These are phyloP conservation scores for Muscidifurax raptorellus DNA, from an alignment of 1,140 invertebrate species.

Conservation along the genomic window DNA sequence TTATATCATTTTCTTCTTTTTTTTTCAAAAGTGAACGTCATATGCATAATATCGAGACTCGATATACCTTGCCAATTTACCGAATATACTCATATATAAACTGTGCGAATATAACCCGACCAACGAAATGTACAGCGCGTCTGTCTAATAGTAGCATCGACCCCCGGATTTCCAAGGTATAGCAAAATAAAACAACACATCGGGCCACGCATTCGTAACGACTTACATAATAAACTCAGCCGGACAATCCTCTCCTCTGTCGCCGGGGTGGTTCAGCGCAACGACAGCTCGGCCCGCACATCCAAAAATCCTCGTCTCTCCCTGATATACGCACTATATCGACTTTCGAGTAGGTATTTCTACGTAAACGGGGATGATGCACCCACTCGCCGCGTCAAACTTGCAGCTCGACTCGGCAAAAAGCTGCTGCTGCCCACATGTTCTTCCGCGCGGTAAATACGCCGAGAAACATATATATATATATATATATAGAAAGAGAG, in stretches of 20 bases:
- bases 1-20: background rate
- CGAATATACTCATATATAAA: too few relatives aligned
- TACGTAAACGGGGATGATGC: background rate
- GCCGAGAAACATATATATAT: background rate
- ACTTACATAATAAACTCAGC: background rate
- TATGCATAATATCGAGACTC: background rate
- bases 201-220: background rate
- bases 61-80: too few relatives aligned
- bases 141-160: background rate
- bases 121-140: too few relatives aligned
- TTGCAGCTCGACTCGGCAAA: background rate
- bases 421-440: background rate
- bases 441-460: background rate
- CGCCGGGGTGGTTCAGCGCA: too few relatives aligned
- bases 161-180: background rate
- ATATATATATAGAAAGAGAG: background rate
- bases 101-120: too few relatives aligned
- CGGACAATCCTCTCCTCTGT: too few relatives aligned
- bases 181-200: background rate
- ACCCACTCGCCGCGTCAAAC: background rate
- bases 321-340: too few relatives aligned
- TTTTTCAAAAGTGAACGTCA: too few relatives aligned
- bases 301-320: too few relatives aligned
- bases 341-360: too few relatives aligned
- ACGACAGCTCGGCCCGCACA: too few relatives aligned